Evolutionary conservation across 2,113 vertebrate genomes (phyloP), one percentile per base, ranked within the genome.

Genomic region (Sapayoa aenigma): DNA sequence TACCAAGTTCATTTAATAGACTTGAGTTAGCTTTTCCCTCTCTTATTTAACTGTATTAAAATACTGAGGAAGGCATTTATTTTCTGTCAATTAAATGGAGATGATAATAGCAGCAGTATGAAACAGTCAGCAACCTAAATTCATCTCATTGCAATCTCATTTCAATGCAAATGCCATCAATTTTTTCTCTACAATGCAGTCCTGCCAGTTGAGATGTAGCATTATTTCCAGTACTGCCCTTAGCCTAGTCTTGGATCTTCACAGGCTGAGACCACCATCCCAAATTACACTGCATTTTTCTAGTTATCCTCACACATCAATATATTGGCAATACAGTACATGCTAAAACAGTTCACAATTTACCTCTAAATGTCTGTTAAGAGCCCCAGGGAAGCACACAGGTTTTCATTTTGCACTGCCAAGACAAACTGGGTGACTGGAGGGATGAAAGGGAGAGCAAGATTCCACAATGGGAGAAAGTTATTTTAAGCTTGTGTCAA

Each of bases 401-500:
- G 12, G 27, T 53, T 91, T 82, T 71, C 50, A 78, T 74, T 75
- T 24, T 41, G 9, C 28, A 82, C 41, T 53, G 60, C 44, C 67
- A 76, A 56, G 28, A 60, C 33, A 63, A 91, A 84, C 35, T 44
- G 19, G 3, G 41, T 50, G 46, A 93, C 47, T 10, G 8, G 19
- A 84, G 33, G 35, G 9, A 89, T 47, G 65, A 90, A 90, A 90
- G 37, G 67, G 73, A 93, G 92, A 93, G 63, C 6, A 86, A 83
- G 84, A 85, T 90, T 62, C 71, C 49, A 46, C 78, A 92, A 47
- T 28, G 21, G 39, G 74, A 74, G 46, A 35, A 24, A 19, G 84
- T 81, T 95, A 92, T 95, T 97, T 97, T 93, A 92, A 93, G 80
- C 20, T 47, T 20, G 17, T 35, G 56, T 78, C 84, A 96, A 90